Base-by-base conservation (phyloP, 2,113 vertebrate species). In the Trichechus manatus region DNA sequence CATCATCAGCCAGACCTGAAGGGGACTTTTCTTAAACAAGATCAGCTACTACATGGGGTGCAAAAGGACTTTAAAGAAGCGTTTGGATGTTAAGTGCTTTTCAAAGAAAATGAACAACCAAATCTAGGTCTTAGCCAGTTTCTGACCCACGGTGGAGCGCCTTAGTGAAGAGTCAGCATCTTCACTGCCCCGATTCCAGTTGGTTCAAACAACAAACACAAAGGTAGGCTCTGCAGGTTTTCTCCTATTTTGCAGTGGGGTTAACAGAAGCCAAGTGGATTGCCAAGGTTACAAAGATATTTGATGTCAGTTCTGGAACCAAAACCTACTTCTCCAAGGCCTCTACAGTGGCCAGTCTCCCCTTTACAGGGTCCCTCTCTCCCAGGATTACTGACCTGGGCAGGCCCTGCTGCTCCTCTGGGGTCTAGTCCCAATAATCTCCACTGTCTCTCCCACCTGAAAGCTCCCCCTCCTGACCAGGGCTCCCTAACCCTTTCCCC, bases 91-190 rank as follows among this genome's bases (percentile, higher is more conserved):
- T 82, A 87, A 91, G 39, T 66, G 82, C 31, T 97, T 96, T 89
- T 75, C 63, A 97, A 94, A 94, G 91, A 96, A 96, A 94, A 88
- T 61, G 80, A 92, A 91, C 4, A 44, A 53, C 56, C 80, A 33
- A 91, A 85, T 84, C 44, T 78, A 89, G 70, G n/a, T n/a, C 56
- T 7, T 36, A 42, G 42, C 44, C 87, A 83, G 64, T 78, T 89
- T 75, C 85, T 50, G n/a, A 56, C 31, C 33, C 80, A 61, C 2
- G 63, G 82, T 87, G 20, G 15, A 93, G 68, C 29, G 87, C n/a
- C 78, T 89, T 80, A 20, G 47, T 81, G 64, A 63, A 80, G 27
- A 19, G 74, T 80, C 42, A 85, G 66, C 9, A 81, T 83, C 53
- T 72, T 83, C 59, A 36, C 31, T 74, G 33, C 80, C 68, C 53